A percentile compares a stretch with the other conserved stretches of the same genome.
Conservation (phyloP, 2,888 invertebrate species). For the Lasioglossum calceatum region DNA sequence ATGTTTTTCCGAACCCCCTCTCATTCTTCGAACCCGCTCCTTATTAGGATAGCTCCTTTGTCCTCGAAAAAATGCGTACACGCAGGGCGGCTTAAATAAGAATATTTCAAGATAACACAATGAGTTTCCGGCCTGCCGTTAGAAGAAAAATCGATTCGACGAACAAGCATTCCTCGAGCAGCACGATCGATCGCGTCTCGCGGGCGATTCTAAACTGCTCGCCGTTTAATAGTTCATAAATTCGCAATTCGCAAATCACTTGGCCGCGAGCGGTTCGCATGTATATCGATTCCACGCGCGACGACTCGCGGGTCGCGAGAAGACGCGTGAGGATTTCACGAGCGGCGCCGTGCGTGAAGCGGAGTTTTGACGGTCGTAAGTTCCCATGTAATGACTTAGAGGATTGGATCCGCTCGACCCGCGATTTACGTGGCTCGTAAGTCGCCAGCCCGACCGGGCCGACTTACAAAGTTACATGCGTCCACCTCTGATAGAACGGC, state of each 20-base stretch:
- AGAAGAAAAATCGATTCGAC: neutral
- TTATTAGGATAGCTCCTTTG: neutral
- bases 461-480: conserved; percentile 53
- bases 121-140: neutral
- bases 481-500: conserved; percentile 39
- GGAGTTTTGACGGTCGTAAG: conserved; percentile 64
- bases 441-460: conserved; percentile 48
- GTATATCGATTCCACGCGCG: conserved; percentile 45
- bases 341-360: neutral
- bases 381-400: conserved; percentile 60
- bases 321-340: conserved; percentile 10
- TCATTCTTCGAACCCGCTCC: neutral
- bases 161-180: neutral
- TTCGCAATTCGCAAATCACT: conserved; percentile 45
- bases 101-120: neutral
- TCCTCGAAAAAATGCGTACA: neutral
- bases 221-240: conserved; percentile 56
- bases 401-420: conserved; percentile 51
- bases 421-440: conserved; percentile 64
- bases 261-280: conserved; percentile 25
- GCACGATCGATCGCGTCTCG: neutral
- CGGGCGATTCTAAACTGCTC: neutral
- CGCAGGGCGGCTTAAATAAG: neutral
- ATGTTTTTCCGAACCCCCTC: neutral
- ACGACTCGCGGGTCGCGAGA: neutral